Conservation (phyloP, 2,888 invertebrate species). For the Drosophila seclusa region DNA sequence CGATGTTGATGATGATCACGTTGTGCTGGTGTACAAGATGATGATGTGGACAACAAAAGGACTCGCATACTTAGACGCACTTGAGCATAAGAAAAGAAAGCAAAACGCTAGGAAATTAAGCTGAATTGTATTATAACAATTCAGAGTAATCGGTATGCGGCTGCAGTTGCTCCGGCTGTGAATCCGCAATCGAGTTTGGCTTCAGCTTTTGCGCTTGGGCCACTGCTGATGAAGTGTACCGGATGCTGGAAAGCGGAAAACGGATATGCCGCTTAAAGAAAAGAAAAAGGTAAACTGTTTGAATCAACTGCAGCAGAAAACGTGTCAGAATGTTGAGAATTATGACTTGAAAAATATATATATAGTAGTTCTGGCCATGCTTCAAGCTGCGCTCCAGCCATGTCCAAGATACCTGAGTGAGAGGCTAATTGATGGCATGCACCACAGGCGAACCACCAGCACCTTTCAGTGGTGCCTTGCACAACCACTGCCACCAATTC, state of each 20-base stretch:
- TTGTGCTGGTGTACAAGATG: conserved; percentile 10
- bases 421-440: conserved; percentile 36
- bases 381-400: background rate
- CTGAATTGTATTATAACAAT: conserved; percentile 75
- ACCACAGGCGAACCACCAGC: conserved; percentile 8
- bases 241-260: conserved; percentile 40
- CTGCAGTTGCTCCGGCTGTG: conserved; percentile 25
- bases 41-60: conserved; percentile 55
- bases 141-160: conserved; percentile 52
- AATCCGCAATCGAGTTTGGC: conserved; percentile 5
- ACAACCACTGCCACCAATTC: conserved; percentile 28
- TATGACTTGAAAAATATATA: conserved; percentile 22
- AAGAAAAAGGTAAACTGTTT: conserved; percentile 8
- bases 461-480: conserved; percentile 3
- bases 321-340: conserved; percentile 25
- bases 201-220: conserved; percentile 2
- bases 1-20: conserved; percentile 1
- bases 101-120: conserved; percentile 65
- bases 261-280: conserved; percentile 48
- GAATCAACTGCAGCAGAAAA: conserved; percentile 25
- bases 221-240: conserved; percentile 42
- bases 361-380: conserved; percentile 16
- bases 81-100: conserved; percentile 56
- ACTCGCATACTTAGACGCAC: conserved; percentile 65
- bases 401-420: background rate